Conservation (phyloP, 1,140 invertebrate species). For the Oscheius sp. region DNA sequence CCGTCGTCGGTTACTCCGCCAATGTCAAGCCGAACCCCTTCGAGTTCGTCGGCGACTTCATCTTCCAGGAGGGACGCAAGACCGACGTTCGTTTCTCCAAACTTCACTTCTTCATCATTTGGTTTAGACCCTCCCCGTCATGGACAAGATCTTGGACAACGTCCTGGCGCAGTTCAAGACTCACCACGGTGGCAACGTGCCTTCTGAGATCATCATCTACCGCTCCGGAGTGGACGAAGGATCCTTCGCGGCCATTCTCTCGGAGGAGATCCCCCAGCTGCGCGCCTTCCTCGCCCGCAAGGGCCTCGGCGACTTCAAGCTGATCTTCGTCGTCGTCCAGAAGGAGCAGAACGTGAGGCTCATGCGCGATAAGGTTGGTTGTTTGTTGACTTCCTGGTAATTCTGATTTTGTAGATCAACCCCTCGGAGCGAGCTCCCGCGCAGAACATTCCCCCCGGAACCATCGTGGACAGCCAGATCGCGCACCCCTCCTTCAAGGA, state of each 20-base stretch:
- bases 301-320: slow-evolving; percentile 11
- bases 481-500: slow-evolving; percentile 36
- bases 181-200: background rate
- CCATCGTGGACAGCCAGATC: slow-evolving; percentile 25
- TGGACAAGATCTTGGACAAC: slow-evolving; percentile 18
- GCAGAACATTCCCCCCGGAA: slow-evolving; percentile 38
- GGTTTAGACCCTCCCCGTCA: slow-evolving; percentile 10
- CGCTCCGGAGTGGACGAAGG: slow-evolving; percentile 38
- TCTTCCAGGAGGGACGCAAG: slow-evolving; percentile 20
- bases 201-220: slow-evolving; percentile 37
- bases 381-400: slow-evolving; percentile 4
- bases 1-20: slow-evolving; percentile 37
- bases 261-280: slow-evolving; percentile 31
- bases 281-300: background rate
- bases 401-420: slow-evolving; percentile 31
- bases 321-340: slow-evolving; percentile 38
- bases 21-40: slow-evolving; percentile 21
- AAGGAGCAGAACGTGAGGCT: slow-evolving; percentile 39
- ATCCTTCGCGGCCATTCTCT: slow-evolving; percentile 24
- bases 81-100: slow-evolving; percentile 22
- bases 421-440: slow-evolving; percentile 9
- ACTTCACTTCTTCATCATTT: background rate
- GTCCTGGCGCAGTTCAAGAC: background rate
- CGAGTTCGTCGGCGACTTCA: slow-evolving; percentile 43
- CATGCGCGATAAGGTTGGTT: slow-evolving; percentile 27